Base-by-base conservation (phyloP, 2,888 invertebrate species). In the Dasysyrphus albostriatus region DNA sequence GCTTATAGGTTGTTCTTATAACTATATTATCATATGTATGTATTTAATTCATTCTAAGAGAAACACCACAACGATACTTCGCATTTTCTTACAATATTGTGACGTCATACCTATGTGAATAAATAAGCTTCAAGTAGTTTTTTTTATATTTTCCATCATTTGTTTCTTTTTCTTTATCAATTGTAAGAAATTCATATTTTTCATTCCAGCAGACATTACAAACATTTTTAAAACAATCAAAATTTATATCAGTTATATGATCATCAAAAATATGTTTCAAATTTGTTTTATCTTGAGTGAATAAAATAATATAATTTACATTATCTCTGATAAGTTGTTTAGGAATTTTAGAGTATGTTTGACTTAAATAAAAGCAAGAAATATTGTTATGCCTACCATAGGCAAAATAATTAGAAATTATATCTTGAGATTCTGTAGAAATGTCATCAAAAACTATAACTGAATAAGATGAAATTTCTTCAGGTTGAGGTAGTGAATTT, bases 151-250 rank as follows among this genome's bases (percentile, higher is more conserved):
- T 72, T 32, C 58, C 44, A 34, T 39, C 19, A 47, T 72, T 72
- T 58, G 72, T 58, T 58, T 58, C 58, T 72, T 58, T 72, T 72
- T 72, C 72, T 72, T 72, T 72, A 32, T 70, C 56, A 56, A 56
- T 56, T 8, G 56, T 44, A 61, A 61, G 24, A 24, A 61, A 61
- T 12, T 14, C 37, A 42, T 42, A 59, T 59, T 44, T 65, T 65
- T 65, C 63, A 65, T 65, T 32, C 32, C 47, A 47, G 47, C 47
- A n/a, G 44, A 32, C 44, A 63, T 47, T 65, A 16, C 63, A 65
- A 65, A 32, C 29, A 47, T 47, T 65, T 65, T 65, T 47, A 65
- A 47, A 29, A 44, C 44, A 65, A n/a, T 47, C 29, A 19, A 65
- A 65, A 65, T 65, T 32, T 47, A 65, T 47, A 29, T 65, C 63